Base-by-base conservation (phyloP, 2,888 invertebrate species). In the Corythucha ciliata region DNA sequence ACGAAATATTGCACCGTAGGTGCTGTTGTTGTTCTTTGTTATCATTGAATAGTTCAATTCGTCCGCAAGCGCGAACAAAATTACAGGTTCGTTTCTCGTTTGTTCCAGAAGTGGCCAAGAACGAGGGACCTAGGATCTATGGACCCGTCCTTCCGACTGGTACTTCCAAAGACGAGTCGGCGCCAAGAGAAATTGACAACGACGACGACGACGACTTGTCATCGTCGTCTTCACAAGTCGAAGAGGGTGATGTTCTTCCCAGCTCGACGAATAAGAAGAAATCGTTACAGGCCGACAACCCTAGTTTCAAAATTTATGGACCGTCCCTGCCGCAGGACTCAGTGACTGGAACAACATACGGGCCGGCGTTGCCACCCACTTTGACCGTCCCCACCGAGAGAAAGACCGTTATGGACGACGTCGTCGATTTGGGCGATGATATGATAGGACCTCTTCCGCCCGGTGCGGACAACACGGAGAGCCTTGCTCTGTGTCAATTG, bases 391-490 rank as follows among this genome's bases (percentile, higher is more conserved):
- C n/a, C n/a, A n/a, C n/a, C n/a, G n/a, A n/a, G n/a, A n/a, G n/a
- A n/a, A n/a, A 32, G 22, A 25, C 37, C 8, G n/a, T 21, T 3
- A 10, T 10, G 21, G 29, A 14, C n/a, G 37, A 25, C 8, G 34
- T 20, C n/a, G 26, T 25, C n/a, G 26, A 24, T 16, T 18, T 22
- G 20, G 32, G 14, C 20, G 40, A 20, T 10, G 47, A 33, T 22
- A 14, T 42, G 32, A 48, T 45, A 20, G 55, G 55, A 18, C 55
- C 55, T 2, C 55, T 50, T 25, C 55, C 55, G 20, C 50, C 41
- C 25, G 56, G 56, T 7, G 26, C 39, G 20, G 56, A 50, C 24
- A 42, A 41, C 22, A 25, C 47, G 40, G 20, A 4, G 21, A n/a
- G 20, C 40, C 22, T 16, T 21, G 48, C 48, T 22, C 53, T 49